Percentiles rank a stretch among this genome's conserved stretches.
Evolutionary conservation across 1,140 invertebrate genomes (phyloP).

Genomic region (Eurosta solidaginis): DNA sequence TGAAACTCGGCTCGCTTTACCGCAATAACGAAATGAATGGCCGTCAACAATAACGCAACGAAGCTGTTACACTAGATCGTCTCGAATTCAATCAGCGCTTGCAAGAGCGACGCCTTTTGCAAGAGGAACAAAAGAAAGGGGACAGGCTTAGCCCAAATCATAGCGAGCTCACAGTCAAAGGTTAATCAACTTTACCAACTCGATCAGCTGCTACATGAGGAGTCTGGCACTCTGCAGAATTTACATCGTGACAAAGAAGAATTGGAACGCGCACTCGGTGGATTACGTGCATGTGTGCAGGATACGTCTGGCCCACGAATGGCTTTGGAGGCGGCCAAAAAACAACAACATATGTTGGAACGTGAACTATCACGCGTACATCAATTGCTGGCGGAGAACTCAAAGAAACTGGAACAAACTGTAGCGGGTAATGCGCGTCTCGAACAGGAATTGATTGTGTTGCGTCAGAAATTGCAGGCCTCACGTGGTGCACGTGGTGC

Average conservation of each 20-base stretch:
- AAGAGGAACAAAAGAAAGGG: slow-evolving; percentile 65
- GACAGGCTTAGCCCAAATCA: slow-evolving; percentile 73
- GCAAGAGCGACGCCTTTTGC: slow-evolving; percentile 77
- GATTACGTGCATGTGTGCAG: slow-evolving; percentile 69
- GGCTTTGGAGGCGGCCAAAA: slow-evolving; percentile 71
- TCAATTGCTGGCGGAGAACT: slow-evolving; percentile 83
- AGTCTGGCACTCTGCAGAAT: slow-evolving; percentile 80
- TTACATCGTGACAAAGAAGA: slow-evolving; percentile 86
- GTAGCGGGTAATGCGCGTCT: slow-evolving; percentile 85
- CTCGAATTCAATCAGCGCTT: slow-evolving; percentile 84
- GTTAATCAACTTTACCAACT: slow-evolving; percentile 82
- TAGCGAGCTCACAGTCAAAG: slow-evolving; percentile 73
- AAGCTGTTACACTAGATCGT: slow-evolving; percentile 70
- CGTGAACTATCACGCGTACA: slow-evolving; percentile 82
- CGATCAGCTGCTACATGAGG: slow-evolving; percentile 83
- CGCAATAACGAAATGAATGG: slow-evolving; percentile 59
- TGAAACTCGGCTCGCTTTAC: slow-evolving; percentile 88
- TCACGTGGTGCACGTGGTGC: too few species aligned
- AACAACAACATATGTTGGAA: slow-evolving; percentile 77
- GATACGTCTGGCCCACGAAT: slow-evolving; percentile 61
- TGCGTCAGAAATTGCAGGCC: slow-evolving; percentile 81
- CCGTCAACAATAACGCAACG: slow-evolving; percentile 59
- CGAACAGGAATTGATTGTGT: slow-evolving; percentile 82
- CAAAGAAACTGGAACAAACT: slow-evolving; percentile 89
- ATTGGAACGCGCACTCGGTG: slow-evolving; percentile 76